Base-by-base conservation (phyloP, 92 coral and sea anemone genomes). In the Actinostola sp. region DNA sequence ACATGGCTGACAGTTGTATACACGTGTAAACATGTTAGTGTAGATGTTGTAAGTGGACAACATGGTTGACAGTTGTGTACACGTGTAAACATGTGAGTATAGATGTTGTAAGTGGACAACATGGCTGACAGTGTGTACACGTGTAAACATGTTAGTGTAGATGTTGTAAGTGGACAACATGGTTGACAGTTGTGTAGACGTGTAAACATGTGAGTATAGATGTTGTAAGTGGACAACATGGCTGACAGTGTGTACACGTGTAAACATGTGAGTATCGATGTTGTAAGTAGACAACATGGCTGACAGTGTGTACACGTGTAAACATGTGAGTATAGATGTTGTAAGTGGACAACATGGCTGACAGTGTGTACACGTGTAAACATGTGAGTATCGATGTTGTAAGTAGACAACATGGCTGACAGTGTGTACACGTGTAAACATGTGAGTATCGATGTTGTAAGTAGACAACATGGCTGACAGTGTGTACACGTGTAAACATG, bases 391-490 rank as follows among this genome's bases (percentile, higher is more conserved):
- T 11, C 11, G 11, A 36, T 36, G 42, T 36, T 36, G 42, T 36
- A n/a, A n/a, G n/a, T n/a, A n/a, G n/a, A n/a, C n/a, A n/a, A n/a
- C n/a, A n/a, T n/a, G n/a, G n/a, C n/a, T n/a, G n/a, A n/a, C n/a
- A n/a, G n/a, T n/a, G n/a, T n/a, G n/a, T n/a, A 88, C 71, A 67
- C 27, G 44, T 68, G 61, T 65, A 20, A 27, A 57, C 63, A 57
- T 57, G 63, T 57, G 17, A 57, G 63, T 57, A 39, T 14, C 7
- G 14, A 39, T 7, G 45, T 7, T 7, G 45, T 14, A 39, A n/a
- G 75, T 79, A 17, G 93, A 84, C 44, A 88, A 88, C 46, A 88
- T 88, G 93, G 93, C 93, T 2, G 83, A 88, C 55, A 88, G 93
- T 35, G 93, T 88, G 38, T 88, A 88, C 71, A 67, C 27, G 44